These are phyloP conservation scores for Squalus acanthias DNA, from an alignment of 2,797 vertebrate genomes.

Conservation along the genomic window DNA sequence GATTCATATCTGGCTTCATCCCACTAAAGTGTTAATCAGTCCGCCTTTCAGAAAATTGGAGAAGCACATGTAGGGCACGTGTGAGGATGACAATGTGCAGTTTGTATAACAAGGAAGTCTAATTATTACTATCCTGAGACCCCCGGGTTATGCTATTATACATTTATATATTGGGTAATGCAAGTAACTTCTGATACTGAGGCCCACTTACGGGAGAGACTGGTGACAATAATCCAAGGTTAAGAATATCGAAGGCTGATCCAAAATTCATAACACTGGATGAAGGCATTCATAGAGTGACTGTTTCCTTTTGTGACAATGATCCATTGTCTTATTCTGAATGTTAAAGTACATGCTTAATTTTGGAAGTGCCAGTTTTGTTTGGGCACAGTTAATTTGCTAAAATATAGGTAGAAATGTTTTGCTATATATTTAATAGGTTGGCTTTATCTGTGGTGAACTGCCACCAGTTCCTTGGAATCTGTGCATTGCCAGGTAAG, in stretches of 20 bases:
- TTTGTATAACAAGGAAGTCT: neutral
- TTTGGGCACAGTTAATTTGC: neutral
- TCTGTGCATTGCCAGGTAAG: slow-evolving; percentile 80
- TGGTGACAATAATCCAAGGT: neutral
- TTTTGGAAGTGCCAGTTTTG: neutral
- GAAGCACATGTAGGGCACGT: neutral
- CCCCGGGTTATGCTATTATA: neutral
- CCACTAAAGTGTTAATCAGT: neutral
- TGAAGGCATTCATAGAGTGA: neutral
- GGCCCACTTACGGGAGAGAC: neutral
- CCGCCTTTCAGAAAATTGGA: neutral
- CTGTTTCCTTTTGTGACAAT: neutral
- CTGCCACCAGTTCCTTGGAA: slow-evolving; percentile 68
- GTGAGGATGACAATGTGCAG: neutral
- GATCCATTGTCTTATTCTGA: neutral
- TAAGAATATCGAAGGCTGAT: neutral
- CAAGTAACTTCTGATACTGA: neutral
- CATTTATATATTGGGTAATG: neutral
- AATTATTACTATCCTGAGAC: neutral
- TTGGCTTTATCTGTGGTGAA: slow-evolving; percentile 67
- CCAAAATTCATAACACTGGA: neutral
- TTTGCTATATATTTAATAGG: slow-evolving; percentile 54
- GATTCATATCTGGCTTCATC: neutral
- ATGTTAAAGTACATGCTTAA: neutral
- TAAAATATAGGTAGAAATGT: neutral